phyloP scores from a whole-genome alignment of 1,140 invertebrate genomes.

The Meloidogyne hapla region DNA sequence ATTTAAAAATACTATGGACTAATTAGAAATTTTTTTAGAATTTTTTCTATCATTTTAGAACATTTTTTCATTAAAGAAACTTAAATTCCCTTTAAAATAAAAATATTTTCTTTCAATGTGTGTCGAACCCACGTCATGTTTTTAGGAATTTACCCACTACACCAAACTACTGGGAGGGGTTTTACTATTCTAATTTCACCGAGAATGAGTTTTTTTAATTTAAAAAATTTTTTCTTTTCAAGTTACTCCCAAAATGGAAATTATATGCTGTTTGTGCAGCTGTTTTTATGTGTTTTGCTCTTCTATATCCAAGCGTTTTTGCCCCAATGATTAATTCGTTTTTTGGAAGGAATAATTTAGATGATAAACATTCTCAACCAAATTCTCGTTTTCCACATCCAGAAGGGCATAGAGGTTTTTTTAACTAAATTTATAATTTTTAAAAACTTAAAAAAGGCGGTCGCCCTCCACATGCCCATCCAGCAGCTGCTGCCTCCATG shows the following conservation, averaged over 20 bases:
- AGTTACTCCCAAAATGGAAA: slow-evolving; percentile 52
- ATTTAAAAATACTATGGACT: too few relatives aligned
- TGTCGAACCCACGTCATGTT: not conserved
- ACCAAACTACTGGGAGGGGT: too few relatives aligned
- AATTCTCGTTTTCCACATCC: not conserved
- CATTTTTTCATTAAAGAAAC: not conserved
- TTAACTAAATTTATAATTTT: not conserved
- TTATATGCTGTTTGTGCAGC: slow-evolving; percentile 36
- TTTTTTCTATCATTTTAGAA: not conserved
- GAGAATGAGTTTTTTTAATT: too few relatives aligned
- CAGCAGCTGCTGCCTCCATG: slow-evolving; percentile 18
- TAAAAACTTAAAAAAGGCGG: too few relatives aligned
- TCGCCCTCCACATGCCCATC: slow-evolving; percentile 21
- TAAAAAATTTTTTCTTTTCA: slow-evolving; percentile 16
- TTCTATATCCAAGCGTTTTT: slow-evolving; percentile 47
- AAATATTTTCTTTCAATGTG: not conserved
- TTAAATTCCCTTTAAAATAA: too few relatives aligned
- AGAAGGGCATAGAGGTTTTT: not conserved
- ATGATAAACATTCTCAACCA: slow-evolving; percentile 3
- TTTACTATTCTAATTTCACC: too few relatives aligned
- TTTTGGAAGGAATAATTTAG: slow-evolving; percentile 28
- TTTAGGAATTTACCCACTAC: not conserved
- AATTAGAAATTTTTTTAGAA: not conserved
- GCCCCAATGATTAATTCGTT: slow-evolving; percentile 33
- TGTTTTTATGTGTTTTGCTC: slow-evolving; percentile 48